Conservation (phyloP, 2,797 vertebrate genomes). For the Microctenopoma lineatum region DNA sequence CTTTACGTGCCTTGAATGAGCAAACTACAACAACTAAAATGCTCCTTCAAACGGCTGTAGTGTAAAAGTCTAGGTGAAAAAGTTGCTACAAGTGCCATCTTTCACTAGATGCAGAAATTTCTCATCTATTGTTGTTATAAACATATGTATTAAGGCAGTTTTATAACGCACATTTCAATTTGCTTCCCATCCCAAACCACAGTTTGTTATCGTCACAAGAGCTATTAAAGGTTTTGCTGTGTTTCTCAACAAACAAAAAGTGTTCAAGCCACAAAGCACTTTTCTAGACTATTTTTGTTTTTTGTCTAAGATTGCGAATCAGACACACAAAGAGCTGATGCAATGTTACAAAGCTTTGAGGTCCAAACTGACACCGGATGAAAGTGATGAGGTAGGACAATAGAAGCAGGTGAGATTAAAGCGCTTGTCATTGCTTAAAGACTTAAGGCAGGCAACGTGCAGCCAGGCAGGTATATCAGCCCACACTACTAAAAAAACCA, state of each 20-base stretch:
- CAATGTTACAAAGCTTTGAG: background rate
- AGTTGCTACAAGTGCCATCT: background rate
- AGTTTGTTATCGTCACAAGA: background rate
- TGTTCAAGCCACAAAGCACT: conserved; percentile 3
- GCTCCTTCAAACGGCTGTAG: background rate
- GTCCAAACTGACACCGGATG: background rate
- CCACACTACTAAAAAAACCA: conserved; percentile 46
- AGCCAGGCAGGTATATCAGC: conserved; percentile 63
- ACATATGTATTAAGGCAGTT: background rate
- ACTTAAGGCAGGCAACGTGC: conserved; percentile 66
- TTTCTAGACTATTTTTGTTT: conserved; percentile 9
- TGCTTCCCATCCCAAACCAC: background rate
- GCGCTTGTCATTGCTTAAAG: conserved; percentile 33
- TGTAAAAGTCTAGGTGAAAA: background rate
- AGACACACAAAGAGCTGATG: background rate
- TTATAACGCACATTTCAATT: background rate
- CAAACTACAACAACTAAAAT: background rate
- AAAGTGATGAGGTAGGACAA: conserved; percentile 27
- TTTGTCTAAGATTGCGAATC: background rate
- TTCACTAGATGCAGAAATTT: background rate
- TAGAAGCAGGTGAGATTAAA: conserved; percentile 34
- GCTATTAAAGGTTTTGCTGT: background rate
- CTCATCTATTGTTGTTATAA: background rate
- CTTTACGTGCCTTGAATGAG: background rate
- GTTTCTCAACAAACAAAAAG: background rate